Percentiles rank a stretch among this genome's conserved stretches.
These are phyloP conservation scores for Botia almorhae DNA, from an alignment of 2,797 vertebrate genomes.

Conservation along the genomic window DNA sequence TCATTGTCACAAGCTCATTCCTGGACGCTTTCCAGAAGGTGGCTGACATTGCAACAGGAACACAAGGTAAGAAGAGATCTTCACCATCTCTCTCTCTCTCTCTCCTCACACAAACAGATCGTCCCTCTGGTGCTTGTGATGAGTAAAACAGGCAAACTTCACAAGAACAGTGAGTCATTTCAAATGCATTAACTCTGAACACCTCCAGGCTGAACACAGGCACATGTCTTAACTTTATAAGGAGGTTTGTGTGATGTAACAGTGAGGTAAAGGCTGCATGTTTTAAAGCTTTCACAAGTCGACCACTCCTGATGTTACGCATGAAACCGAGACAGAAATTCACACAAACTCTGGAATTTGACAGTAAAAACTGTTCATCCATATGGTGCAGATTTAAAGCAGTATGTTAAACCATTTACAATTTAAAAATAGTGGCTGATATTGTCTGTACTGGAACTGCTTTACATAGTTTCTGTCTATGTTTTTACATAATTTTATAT, in stretches of 20 bases:
- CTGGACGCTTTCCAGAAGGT: slow-evolving; percentile 87
- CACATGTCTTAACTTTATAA: slow-evolving; percentile 11
- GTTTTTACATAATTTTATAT: not conserved
- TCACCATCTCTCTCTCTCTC: slow-evolving; percentile 8
- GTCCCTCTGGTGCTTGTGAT: slow-evolving; percentile 13
- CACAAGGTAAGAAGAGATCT: slow-evolving; percentile 74
- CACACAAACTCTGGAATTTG: not conserved
- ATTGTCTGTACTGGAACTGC: not conserved
- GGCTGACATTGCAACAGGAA: slow-evolving; percentile 84
- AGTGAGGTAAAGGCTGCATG: not conserved
- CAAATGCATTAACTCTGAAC: not conserved
- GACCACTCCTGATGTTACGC: not conserved
- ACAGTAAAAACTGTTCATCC: not conserved
- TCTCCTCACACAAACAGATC: slow-evolving; percentile 2
- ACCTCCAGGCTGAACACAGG: not conserved
- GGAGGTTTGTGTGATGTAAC: not conserved
- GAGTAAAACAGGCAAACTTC: slow-evolving; percentile 32
- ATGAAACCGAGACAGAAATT: not conserved
- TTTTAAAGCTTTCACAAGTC: slow-evolving; percentile 5
- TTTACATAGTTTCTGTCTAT: not conserved
- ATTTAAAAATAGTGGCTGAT: not conserved
- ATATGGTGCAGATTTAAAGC: not conserved
- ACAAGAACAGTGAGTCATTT: slow-evolving; percentile 22
- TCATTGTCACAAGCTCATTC: slow-evolving; percentile 81
- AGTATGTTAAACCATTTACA: not conserved